These are phyloP conservation scores for Thereva nobilitata DNA, from an alignment of 2,888 invertebrate species.

Conservation along the genomic window DNA sequence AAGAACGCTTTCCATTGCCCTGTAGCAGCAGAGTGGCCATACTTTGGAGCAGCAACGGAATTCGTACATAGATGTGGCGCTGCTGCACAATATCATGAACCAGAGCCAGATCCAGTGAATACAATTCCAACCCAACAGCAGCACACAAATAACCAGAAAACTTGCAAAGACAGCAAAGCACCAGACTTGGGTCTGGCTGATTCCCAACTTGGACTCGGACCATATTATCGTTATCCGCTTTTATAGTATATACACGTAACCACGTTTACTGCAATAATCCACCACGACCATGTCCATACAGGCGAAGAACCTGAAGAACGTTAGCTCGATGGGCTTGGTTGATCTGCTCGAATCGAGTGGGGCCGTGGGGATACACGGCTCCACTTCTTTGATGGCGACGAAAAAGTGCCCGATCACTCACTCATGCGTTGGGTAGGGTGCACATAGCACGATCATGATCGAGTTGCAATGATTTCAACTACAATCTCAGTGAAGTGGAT, in stretches of 20 bases:
- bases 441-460: background rate
- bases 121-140: slow-evolving; percentile 4
- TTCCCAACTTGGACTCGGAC: slow-evolving; percentile 11
- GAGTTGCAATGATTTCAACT: background rate
- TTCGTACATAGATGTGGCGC: slow-evolving; percentile 7
- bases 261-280: background rate
- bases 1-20: slow-evolving; percentile 48
- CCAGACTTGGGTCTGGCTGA: slow-evolving; percentile 1
- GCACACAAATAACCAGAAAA: background rate
- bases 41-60: slow-evolving; percentile 10
- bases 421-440: too few species aligned
- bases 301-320: slow-evolving; percentile 13
- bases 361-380: background rate
- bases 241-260: too few species aligned
- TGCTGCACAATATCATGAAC: background rate
- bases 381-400: too few species aligned
- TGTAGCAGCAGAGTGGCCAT: slow-evolving; percentile 36
- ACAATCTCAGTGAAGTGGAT: slow-evolving; percentile 7
- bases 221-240: slow-evolving; percentile 15
- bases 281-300: slow-evolving; percentile 12
- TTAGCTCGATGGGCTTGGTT: slow-evolving; percentile 32
- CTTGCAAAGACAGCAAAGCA: background rate
- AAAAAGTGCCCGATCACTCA: too few species aligned
- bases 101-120: too few species aligned
- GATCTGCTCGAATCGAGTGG: slow-evolving; percentile 18